A percentile compares a stretch with the other conserved stretches of the same genome.
Conservation (phyloP, 2,888 invertebrate genomes). For the Acrobasis repandana region DNA sequence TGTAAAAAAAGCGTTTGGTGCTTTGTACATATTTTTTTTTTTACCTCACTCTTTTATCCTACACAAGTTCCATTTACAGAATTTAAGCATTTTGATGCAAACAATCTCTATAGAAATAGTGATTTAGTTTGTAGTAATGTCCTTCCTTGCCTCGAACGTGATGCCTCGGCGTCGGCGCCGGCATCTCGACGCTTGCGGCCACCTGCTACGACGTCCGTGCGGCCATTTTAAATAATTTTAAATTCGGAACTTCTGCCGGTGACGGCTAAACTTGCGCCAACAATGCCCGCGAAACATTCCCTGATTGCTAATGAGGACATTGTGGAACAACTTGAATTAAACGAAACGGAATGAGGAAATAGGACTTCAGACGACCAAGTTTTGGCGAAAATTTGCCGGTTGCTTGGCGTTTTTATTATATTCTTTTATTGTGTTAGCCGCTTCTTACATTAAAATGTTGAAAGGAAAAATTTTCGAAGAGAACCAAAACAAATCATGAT, state of each 20-base stretch:
- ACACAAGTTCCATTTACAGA: neutral
- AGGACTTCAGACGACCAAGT: slow-evolving; percentile 28
- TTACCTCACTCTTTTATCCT: too few species aligned
- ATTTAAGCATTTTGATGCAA: slow-evolving; percentile 31
- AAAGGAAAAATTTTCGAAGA: neutral
- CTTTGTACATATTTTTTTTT: too few species aligned
- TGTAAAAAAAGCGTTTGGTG: too few species aligned
- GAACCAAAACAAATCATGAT: too few species aligned
- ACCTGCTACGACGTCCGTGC: slow-evolving; percentile 53
- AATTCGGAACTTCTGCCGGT: slow-evolving; percentile 65
- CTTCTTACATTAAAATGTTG: slow-evolving; percentile 1
- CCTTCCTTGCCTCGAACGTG: slow-evolving; percentile 26
- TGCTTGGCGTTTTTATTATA: slow-evolving; percentile 25
- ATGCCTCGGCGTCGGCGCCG: slow-evolving; percentile 15
- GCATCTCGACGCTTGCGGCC: slow-evolving; percentile 43
- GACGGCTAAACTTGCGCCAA: slow-evolving; percentile 70
- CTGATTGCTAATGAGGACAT: slow-evolving; percentile 79
- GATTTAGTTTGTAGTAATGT: slow-evolving; percentile 36
- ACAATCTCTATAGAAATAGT: slow-evolving; percentile 47
- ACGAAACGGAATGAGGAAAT: slow-evolving; percentile 60
- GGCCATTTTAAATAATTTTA: slow-evolving; percentile 69
- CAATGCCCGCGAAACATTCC: slow-evolving; percentile 71
- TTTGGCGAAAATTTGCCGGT: slow-evolving; percentile 27
- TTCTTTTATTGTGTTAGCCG: slow-evolving; percentile 13
- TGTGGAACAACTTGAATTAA: slow-evolving; percentile 68